These are phyloP conservation scores for Entomobrya multifasciata DNA, from an alignment of 2,888 invertebrate genomes.

Conservation along the genomic window DNA sequence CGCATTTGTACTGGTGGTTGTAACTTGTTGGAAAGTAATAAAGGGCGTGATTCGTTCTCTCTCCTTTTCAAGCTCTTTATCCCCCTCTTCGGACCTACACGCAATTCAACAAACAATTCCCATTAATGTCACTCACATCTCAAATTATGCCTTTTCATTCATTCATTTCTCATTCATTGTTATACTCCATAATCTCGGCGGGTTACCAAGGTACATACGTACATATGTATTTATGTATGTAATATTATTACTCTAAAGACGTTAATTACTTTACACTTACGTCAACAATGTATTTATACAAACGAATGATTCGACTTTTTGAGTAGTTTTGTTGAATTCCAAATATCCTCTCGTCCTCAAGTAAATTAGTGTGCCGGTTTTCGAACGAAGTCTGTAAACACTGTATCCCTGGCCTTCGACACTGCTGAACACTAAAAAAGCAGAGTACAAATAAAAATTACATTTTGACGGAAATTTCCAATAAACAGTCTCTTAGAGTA, in stretches of 20 bases:
- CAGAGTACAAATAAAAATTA: too few relatives aligned
- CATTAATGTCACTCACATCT: too few relatives aligned
- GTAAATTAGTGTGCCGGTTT: slow-evolving; percentile 92
- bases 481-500: too few relatives aligned
- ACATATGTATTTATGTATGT: too few relatives aligned
- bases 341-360: slow-evolving; percentile 91
- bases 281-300: slow-evolving; percentile 90
- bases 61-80: slow-evolving; percentile 79
- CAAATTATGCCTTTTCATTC: too few relatives aligned
- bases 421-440: slow-evolving; percentile 88
- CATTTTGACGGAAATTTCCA: too few relatives aligned
- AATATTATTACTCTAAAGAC: too few relatives aligned
- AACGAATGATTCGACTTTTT: slow-evolving; percentile 90
- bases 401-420: slow-evolving; percentile 91
- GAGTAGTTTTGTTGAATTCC: slow-evolving; percentile 89
- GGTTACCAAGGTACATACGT: too few relatives aligned
- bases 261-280: slow-evolving; percentile 81
- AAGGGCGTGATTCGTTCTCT: slow-evolving; percentile 79
- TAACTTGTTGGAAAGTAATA: slow-evolving; percentile 80
- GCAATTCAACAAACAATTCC: slow-evolving; percentile 12
- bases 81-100: slow-evolving; percentile 79
- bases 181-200: too few relatives aligned
- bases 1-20: slow-evolving; percentile 79
- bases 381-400: slow-evolving; percentile 91
- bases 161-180: too few relatives aligned